Base-by-base conservation (phyloP, 1,140 invertebrate genomes). In the Meloidogyne hapla region DNA sequence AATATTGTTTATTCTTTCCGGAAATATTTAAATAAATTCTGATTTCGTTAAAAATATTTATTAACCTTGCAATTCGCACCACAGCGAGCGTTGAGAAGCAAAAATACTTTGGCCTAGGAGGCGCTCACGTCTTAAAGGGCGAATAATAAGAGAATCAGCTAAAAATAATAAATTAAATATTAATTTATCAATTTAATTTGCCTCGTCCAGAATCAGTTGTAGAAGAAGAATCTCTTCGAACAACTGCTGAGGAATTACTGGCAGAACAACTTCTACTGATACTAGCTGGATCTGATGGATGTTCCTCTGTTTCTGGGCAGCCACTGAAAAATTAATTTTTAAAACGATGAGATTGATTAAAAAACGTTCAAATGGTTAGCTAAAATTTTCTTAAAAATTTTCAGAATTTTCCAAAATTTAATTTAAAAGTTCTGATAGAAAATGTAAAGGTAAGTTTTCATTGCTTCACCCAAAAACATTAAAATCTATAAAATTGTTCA, bases 1-100 rank as follows among this genome's bases (percentile, higher is more conserved):
- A 18, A 3, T 10, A 18, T 66, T 91, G 9, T 33, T 33, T 33
- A 33, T 33, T 33, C 9, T 33, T 33, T 33, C 33, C 33, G 33
- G 2, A 33, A 33, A 0, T 33, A 33, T 33, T 6, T n/a, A 45
- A 15, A 45, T 45, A 56, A 56, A 56, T 56, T 56, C 48, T 56
- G 48, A 56, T 56, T 56, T 56, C 92, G 90, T 40, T 33, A 13
- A 70, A 74, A 25, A 18, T 67, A 6, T 42, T 38, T 13, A 67
- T 40, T 96, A 94, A 89, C 94, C 94, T 0, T 93, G 93, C 73
- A 96, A 92, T 88, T 97, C 93, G 88, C 94, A 94, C 95, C 95
- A 97, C 0, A 97, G 89, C 1, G 93, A 94, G 81, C 94, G 89
- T 62, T 92, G 90, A 10, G 81, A 81, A 2, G 91, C 91, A 64